Percentiles rank a stretch among this genome's conserved stretches.
These are phyloP conservation scores for Zelostemma sp. DNA, from an alignment of 1,140 invertebrate species.

Conservation along the genomic window DNA sequence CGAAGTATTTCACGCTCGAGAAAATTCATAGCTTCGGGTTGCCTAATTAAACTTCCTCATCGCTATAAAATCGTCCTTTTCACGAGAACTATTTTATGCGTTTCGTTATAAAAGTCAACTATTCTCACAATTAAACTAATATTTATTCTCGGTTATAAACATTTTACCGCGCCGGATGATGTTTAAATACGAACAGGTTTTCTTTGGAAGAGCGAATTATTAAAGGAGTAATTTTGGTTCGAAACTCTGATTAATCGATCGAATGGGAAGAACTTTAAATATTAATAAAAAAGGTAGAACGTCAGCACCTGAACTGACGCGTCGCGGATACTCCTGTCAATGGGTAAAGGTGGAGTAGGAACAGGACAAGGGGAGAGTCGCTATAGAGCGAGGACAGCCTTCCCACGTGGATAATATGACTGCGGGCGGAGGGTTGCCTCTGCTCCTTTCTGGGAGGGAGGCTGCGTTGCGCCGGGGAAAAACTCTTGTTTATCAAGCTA, in stretches of 20 bases:
- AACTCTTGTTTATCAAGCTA: conserved; percentile 48
- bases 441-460: conserved; percentile 38
- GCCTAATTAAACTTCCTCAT: not conserved
- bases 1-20: not conserved
- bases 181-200: no score
- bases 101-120: not conserved
- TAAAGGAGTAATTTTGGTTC: no score
- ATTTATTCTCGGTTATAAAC: not conserved
- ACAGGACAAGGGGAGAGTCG: not conserved
- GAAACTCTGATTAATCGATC: no score
- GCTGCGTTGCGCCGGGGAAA: conserved; percentile 42
- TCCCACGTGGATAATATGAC: conserved; percentile 68
- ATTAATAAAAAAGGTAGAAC: not conserved
- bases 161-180: no score
- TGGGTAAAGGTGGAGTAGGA: not conserved
- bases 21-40: conserved; percentile 1
- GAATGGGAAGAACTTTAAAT: no score
- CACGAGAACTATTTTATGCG: not conserved
- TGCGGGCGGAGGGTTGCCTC: conserved; percentile 51
- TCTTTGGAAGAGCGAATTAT: no score
- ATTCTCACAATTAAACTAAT: not conserved
- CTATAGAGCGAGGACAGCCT: no score
- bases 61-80: not conserved
- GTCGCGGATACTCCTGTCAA: conserved; percentile 1
- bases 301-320: not conserved